Percentiles rank a stretch among this genome's conserved stretches.
Evolutionary conservation across 2,888 invertebrate genomes (phyloP).

Genomic region (Nemurella pictetii): DNA sequence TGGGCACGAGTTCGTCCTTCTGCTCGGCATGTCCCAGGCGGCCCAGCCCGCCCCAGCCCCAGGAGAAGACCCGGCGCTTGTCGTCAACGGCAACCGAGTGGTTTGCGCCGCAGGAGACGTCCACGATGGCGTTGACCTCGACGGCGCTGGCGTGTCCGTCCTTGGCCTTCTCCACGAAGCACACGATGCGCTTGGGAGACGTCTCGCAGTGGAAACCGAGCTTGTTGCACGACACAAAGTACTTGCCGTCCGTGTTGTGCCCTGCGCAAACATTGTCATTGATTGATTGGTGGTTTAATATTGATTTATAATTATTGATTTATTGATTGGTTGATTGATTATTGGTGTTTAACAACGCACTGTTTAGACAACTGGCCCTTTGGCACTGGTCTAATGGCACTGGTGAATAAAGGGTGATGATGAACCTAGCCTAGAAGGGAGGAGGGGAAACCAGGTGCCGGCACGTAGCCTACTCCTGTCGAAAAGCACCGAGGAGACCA

Average conservation of each 20-base stretch:
- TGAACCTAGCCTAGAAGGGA: too few relatives aligned
- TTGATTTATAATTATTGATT: too few relatives aligned
- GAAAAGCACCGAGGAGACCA: too few relatives aligned
- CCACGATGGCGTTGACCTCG: slow-evolving; percentile 83
- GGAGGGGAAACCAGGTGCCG: too few relatives aligned
- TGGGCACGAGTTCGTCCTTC: slow-evolving; percentile 84
- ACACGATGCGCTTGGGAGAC: slow-evolving; percentile 78
- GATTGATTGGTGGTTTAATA: too few relatives aligned
- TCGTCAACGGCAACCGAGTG: slow-evolving; percentile 88
- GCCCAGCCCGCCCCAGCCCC: slow-evolving; percentile 96
- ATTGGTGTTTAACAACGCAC: too few relatives aligned
- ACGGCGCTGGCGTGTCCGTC: slow-evolving; percentile 83
- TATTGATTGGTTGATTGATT: too few relatives aligned
- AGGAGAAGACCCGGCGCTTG: slow-evolving; percentile 85
- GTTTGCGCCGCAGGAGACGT: slow-evolving; percentile 88
- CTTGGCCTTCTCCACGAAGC: slow-evolving; percentile 86
- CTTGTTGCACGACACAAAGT: slow-evolving; percentile 87
- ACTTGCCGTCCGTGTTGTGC: slow-evolving; percentile 94
- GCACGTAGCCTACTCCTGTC: too few relatives aligned
- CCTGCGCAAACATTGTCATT: too few relatives aligned
- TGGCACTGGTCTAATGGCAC: too few relatives aligned
- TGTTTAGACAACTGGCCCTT: too few relatives aligned
- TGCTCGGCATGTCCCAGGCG: slow-evolving; percentile 91
- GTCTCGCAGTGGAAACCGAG: slow-evolving; percentile 84
- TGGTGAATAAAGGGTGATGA: too few relatives aligned